These are phyloP conservation scores for Drosophila neocordata DNA, from an alignment of 1,140 invertebrate genomes.

Conservation along the genomic window DNA sequence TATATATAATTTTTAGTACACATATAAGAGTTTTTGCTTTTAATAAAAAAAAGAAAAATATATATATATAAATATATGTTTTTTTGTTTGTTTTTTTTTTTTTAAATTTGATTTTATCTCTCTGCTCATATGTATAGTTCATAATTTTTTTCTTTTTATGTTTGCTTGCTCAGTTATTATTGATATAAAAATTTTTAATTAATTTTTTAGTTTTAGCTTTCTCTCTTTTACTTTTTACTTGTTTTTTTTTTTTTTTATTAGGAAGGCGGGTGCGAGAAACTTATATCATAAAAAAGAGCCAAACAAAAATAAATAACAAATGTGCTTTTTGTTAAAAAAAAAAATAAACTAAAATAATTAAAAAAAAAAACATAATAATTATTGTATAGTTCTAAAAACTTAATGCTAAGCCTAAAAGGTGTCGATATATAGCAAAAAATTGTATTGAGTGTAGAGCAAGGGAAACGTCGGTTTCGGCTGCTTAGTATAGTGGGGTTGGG, in stretches of 20 bases:
- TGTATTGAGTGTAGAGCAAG: conserved; percentile 24
- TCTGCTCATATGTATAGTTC: conserved; percentile 79
- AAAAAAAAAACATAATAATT: conserved; percentile 28
- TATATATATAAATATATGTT: conserved; percentile 76
- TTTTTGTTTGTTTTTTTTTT: conserved; percentile 32
- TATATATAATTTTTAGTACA: conserved; percentile 63
- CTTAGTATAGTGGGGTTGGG: neutral
- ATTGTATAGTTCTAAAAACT: conserved; percentile 34
- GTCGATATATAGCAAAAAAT: conserved; percentile 50
- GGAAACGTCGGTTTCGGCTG: conserved; percentile 19
- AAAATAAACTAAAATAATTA: conserved; percentile 37
- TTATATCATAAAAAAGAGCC: conserved; percentile 44
- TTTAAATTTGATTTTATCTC: conserved; percentile 77
- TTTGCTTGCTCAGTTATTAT: conserved; percentile 55
- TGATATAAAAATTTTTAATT: conserved; percentile 19
- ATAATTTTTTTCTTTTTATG: conserved; percentile 55
- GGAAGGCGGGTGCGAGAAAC: conserved; percentile 20
- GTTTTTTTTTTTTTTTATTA: conserved; percentile 27
- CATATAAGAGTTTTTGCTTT: conserved; percentile 62
- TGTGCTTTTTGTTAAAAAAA: conserved; percentile 67
- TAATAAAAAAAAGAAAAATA: conserved; percentile 61
- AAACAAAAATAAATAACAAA: conserved; percentile 75
- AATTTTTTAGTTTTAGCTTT: conserved; percentile 31
- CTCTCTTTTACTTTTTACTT: conserved; percentile 35
- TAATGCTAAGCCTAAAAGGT: conserved; percentile 53